Conservation (phyloP, 2,113 vertebrate species). For the Coptodon rendalli region DNA sequence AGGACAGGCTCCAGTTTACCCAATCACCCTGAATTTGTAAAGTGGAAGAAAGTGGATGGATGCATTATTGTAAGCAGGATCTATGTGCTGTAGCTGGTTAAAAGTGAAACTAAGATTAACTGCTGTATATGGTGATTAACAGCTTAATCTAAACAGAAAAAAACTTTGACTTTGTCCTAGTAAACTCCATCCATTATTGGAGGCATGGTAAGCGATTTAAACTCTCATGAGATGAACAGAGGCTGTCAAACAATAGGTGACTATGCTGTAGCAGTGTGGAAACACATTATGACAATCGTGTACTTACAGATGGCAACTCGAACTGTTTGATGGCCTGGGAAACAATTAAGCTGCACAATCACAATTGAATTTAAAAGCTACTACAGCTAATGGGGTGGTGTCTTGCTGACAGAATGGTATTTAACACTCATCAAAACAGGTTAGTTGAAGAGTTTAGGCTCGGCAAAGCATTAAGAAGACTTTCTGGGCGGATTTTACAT, state of each 20-base stretch:
- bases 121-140: background rate
- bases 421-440: conserved; percentile 45
- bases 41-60: background rate
- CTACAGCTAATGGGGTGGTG: conserved; percentile 77
- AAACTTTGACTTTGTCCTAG: background rate
- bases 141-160: background rate
- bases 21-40: background rate
- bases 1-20: background rate
- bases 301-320: conserved; percentile 40
- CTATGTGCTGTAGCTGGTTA: background rate
- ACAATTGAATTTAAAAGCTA: conserved; percentile 74
- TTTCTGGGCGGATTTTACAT: background rate
- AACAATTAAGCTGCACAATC: conserved; percentile 82
- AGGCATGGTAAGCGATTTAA: background rate
- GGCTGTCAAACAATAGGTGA: conserved; percentile 8
- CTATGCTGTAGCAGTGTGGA: background rate
- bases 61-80: background rate
- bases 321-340: conserved; percentile 74
- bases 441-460: background rate
- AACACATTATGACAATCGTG: conserved; percentile 16
- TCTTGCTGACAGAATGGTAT: conserved; percentile 75
- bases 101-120: background rate
- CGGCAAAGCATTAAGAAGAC: background rate
- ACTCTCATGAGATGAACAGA: background rate
- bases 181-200: background rate